A percentile compares a stretch with the other conserved stretches of the same genome.
Conservation (phyloP, 2,797 vertebrate species). For the Rhodeus uyekii region DNA sequence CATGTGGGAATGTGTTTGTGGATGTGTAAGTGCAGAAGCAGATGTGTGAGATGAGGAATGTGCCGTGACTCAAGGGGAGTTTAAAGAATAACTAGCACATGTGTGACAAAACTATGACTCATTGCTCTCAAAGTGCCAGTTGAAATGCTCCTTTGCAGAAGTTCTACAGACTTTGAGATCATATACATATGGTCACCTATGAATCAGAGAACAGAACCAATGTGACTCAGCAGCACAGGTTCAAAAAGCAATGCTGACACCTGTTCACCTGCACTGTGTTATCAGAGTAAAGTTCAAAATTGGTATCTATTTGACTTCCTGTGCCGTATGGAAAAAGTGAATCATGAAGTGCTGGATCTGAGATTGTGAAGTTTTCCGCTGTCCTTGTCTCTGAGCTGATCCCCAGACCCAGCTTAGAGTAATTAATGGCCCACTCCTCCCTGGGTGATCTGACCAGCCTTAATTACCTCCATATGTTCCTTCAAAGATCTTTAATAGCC, state of each 20-base stretch:
- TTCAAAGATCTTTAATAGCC: constrained; percentile 78
- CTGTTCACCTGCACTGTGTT: not conserved
- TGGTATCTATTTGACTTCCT: not conserved
- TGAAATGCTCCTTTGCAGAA: constrained; percentile 49
- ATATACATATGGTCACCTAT: constrained; percentile 44
- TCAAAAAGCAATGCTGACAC: constrained; percentile 9
- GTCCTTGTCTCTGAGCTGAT: constrained; percentile 63
- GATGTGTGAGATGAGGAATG: constrained; percentile 57
- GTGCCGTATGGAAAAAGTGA: constrained; percentile 49
- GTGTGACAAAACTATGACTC: constrained; percentile 58
- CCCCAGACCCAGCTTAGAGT: constrained; percentile 70
- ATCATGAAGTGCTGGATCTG: constrained; percentile 21
- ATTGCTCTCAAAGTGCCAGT: constrained; percentile 48
- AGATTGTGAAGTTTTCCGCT: constrained; percentile 12
- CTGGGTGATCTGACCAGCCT: constrained; percentile 69
- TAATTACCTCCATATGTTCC: constrained; percentile 79
- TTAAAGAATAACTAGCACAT: constrained; percentile 53
- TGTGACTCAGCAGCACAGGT: constrained; percentile 43
- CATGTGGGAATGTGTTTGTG: not conserved
- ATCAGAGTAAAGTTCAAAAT: constrained; percentile 10
- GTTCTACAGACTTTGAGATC: constrained; percentile 47
- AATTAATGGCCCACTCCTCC: constrained; percentile 76
- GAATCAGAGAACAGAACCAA: constrained; percentile 34
- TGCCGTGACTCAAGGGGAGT: constrained; percentile 61
- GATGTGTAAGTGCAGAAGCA: constrained; percentile 55